Percentiles rank a stretch among this genome's conserved stretches.
These are phyloP conservation scores for Macropus fuliginosus DNA, from an alignment of 2,797 vertebrate genomes.

Conservation along the genomic window DNA sequence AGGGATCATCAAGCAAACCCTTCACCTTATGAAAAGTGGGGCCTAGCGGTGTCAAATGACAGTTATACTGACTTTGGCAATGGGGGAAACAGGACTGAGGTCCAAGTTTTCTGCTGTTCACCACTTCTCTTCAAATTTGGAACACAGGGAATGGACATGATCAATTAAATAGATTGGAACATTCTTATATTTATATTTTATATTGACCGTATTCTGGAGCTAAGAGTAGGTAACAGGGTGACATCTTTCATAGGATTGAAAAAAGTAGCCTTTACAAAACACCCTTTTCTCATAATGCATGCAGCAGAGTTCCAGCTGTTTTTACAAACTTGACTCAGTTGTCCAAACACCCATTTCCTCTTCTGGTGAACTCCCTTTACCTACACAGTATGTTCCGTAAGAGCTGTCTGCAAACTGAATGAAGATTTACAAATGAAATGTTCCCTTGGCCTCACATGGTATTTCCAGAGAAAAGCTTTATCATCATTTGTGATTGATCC, in stretches of 20 bases:
- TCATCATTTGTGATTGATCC: neutral
- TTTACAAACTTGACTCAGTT: neutral
- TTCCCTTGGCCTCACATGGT: neutral
- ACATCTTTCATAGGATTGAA: neutral
- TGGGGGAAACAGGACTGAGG: neutral
- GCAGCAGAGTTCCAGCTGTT: neutral
- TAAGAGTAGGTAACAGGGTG: neutral
- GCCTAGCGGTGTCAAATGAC: neutral
- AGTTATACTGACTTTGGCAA: neutral
- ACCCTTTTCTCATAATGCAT: neutral
- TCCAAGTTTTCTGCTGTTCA: neutral
- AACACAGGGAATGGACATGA: accelerated
- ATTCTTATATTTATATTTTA: neutral
- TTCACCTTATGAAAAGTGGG: neutral
- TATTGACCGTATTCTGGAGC: neutral
- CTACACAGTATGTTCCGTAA: neutral
- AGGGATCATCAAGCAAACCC: neutral
- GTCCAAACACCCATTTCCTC: neutral
- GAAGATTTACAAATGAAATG: neutral
- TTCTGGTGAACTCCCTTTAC: neutral
- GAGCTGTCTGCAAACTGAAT: neutral
- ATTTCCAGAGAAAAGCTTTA: neutral
- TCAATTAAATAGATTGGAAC: neutral
- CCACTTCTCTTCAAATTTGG: accelerated
- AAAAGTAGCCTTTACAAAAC: neutral